Evolutionary conservation across 2,888 invertebrate species (phyloP), one percentile per base, ranked within the genome.

Genomic region (Spialia ferax): DNA sequence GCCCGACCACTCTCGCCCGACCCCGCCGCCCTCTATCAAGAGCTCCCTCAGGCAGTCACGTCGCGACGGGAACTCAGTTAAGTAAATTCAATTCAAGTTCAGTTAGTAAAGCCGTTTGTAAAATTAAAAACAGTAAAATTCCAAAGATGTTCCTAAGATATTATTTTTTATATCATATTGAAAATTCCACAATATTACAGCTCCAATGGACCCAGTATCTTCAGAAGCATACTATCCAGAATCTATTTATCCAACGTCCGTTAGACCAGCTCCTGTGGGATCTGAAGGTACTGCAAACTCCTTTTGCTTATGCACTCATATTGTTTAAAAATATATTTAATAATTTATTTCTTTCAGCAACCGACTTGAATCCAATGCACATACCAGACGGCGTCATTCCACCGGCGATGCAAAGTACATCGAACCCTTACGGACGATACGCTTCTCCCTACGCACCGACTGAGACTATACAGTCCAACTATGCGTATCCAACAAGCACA

Each of bases 181-280:
- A 32, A 10, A 32, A 32, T 10, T 32, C 32, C n/a, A 57, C 50
- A 2, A 55, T 57, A 18, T 83, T 83, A 11, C 77, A 91, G 91
- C 76, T 20, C 83, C 79, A 75, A 71, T 85, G 68, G 92, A 92
- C 1, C 73, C 78, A 0, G 69, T 86, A 65, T 79, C 88, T 1
- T 68, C 84, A 5, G 91, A 93, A 35, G 70, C 83, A 0, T 89
- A 89, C 71, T 92, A 91, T 69, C 91, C 93, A 5, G 92, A 93
- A 63, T 86, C 91, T 23, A 89, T 94, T 56, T 94, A 94, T 74
- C 95, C 96, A 0, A 95, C 96, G 0, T 94, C 95, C 1, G 92
- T 96, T 2, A 89, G 97, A 54, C 97, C 97, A 0, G 94, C 96
- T 45, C 96, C 97, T 0, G 92, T 97, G 3, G 97, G 97, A 3